Evolutionary conservation across 2,797 vertebrate species (phyloP).

Genomic region (Ctenosaura bakeri): DNA sequence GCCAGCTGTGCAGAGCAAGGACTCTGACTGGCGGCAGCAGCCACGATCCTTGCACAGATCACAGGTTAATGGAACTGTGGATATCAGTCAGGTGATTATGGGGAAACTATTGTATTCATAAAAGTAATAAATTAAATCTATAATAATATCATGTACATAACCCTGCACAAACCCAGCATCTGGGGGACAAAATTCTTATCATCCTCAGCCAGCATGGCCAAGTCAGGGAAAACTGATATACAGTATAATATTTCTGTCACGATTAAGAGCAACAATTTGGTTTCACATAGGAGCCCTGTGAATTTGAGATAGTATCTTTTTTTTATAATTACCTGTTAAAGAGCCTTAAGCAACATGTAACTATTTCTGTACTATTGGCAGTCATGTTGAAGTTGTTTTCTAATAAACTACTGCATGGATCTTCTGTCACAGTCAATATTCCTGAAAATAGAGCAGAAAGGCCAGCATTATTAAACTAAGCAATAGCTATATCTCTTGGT

Average conservation of each 20-base stretch:
- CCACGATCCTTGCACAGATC: no score
- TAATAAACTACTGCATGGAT: slow-evolving; percentile 79
- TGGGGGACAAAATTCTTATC: no score
- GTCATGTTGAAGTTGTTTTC: slow-evolving; percentile 75
- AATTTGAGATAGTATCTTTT: neutral
- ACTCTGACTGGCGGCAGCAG: no score
- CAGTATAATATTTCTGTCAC: neutral
- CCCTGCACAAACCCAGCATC: no score
- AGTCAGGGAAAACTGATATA: neutral
- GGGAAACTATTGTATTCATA: neutral
- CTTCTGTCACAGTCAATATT: slow-evolving; percentile 79
- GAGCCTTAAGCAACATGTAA: slow-evolving; percentile 81
- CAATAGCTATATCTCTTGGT: neutral
- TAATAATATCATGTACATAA: no score
- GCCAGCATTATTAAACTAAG: slow-evolving; percentile 15
- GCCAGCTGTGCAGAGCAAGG: no score
- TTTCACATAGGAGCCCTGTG: neutral
- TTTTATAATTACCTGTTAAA: slow-evolving; percentile 75
- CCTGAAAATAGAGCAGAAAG: slow-evolving; percentile 77
- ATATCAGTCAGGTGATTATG: no score
- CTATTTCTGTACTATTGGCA: slow-evolving; percentile 73
- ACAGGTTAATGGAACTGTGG: no score
- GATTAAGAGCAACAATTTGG: neutral
- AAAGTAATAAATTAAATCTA: no score
- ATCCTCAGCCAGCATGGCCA: neutral